A percentile compares a stretch with the other conserved stretches of the same genome.
phyloP scores from a whole-genome alignment of 1,140 invertebrate genomes.

The Trachymyrmex cornetzi region DNA sequence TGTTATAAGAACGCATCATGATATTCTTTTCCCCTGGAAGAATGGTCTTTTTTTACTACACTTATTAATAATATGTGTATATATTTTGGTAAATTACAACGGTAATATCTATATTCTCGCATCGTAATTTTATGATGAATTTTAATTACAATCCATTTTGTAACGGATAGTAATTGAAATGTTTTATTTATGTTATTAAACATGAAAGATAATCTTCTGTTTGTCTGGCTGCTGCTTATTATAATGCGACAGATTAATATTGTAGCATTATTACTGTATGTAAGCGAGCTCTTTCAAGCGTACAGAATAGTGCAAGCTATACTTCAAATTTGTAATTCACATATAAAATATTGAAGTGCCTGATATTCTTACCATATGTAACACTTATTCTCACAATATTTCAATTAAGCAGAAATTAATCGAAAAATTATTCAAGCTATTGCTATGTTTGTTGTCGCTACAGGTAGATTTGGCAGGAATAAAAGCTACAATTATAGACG shows the following conservation, averaged over 20 bases:
- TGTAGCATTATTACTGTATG: neutral
- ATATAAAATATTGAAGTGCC: neutral
- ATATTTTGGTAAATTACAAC: constrained; percentile 17
- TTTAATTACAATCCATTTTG: constrained; percentile 13
- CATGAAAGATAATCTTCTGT: constrained; percentile 5
- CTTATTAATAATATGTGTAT: neutral
- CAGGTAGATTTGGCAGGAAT: neutral
- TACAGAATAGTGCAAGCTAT: neutral
- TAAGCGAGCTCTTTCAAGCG: neutral
- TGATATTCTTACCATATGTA: constrained; percentile 13
- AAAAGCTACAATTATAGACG: neutral
- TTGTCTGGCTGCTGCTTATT: neutral
- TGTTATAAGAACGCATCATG: neutral
- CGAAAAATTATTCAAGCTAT: constrained; percentile 10
- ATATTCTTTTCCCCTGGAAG: neutral
- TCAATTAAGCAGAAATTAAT: constrained; percentile 26
- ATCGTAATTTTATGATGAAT: constrained; percentile 16
- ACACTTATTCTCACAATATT: constrained; percentile 1
- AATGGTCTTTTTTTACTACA: neutral
- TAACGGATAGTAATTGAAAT: neutral
- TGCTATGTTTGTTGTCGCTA: constrained; percentile 3
- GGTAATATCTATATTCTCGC: neutral
- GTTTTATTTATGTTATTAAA: constrained; percentile 12
- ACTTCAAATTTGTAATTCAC: constrained; percentile 13
- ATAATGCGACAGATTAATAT: constrained; percentile 32